Evolutionary conservation across 2,797 vertebrate species (phyloP), one percentile per base, ranked within the genome.

Genomic region (Chelidonichthys spinosus): DNA sequence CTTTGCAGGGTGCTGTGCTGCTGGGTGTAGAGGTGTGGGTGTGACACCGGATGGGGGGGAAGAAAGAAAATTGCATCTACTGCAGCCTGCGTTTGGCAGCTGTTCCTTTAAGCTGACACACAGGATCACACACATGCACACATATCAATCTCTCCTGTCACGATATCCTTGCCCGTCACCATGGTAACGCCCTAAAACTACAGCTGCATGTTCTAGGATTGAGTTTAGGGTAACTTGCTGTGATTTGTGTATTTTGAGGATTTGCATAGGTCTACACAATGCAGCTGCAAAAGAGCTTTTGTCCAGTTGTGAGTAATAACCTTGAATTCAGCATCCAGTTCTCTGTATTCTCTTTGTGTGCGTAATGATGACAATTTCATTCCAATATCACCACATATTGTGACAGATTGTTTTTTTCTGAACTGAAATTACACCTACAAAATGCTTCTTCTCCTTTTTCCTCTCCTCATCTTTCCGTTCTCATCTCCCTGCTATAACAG

Each of bases 181-280:
- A 95, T 92, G 90, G 93, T 86, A 93, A 94, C 92, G 59, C 69
- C 85, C 82, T 78, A 87, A 91, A 91, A 87, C 90, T 87, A 89
- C 90, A 85, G 81, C 82, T 83, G 78, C 91, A 76, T 87, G 75
- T 78, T 53, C 43, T 69, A 79, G 75, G 86, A 85, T 81, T 86
- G 84, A 92, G 85, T 87, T 78, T 49, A 50, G 63, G 33, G 78
- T 68, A 77, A 85, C 75, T 81, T 82, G 70, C 52, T 33, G 44
- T 53, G 37, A 74, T 76, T 69, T 73, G 47, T 72, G 54, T 1
- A 54, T 75, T 72, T 83, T 80, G 55, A 47, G 39, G 4, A 68
- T 59, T 40, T 69, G 33, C n/a, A 63, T 17, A 18, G 18, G 49
- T 25, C 25, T 50, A 58, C 10, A 63, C 44, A 18, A 17, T 7